Conservation (phyloP, 2,113 vertebrate species). For the Cnemophilus loriae region DNA sequence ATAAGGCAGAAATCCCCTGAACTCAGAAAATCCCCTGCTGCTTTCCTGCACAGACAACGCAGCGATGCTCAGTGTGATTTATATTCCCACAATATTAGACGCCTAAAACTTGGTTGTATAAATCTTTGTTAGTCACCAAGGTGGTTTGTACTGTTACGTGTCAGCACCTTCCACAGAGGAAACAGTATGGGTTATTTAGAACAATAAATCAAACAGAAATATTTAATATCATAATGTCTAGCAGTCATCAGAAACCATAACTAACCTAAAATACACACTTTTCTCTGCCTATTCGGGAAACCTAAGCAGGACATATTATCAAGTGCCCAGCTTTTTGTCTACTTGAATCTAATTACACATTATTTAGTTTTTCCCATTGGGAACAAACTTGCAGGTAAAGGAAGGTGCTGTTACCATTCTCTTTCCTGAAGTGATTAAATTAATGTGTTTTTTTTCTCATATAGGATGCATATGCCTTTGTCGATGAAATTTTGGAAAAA, state of each 20-base stretch:
- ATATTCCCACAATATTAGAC: not conserved
- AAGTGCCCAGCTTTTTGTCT: not conserved
- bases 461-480: not conserved
- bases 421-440: not conserved
- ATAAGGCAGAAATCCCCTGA: not conserved
- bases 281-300: not conserved
- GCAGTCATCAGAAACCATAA: not conserved
- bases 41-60: not conserved
- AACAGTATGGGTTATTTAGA: not conserved
- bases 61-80: accelerated
- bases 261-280: not conserved
- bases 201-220: not conserved
- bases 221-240: not conserved
- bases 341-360: not conserved
- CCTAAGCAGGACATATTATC: not conserved
- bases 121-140: not conserved
- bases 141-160: not conserved
- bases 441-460: not conserved
- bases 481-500: not conserved
- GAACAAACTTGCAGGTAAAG: not conserved
- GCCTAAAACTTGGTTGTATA: not conserved
- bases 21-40: not conserved
- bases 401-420: not conserved
- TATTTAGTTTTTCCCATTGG: not conserved
- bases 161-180: not conserved